Evolutionary conservation across 2,888 invertebrate genomes (phyloP).

Genomic region (Parnassius apollo): DNA sequence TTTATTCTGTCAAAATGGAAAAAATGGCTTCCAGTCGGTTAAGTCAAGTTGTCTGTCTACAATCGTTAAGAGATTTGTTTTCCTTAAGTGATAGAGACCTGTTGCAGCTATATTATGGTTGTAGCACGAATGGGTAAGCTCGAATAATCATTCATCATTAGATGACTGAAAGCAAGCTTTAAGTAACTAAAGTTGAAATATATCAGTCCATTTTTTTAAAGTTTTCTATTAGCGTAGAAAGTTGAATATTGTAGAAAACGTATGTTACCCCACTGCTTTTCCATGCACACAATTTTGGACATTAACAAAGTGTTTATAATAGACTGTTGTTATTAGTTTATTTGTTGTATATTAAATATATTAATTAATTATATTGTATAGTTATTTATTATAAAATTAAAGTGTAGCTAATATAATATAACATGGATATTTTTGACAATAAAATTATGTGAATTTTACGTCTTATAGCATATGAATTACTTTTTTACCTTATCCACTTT

Average conservation of each 20-base stretch:
- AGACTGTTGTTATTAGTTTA: constrained; percentile 18
- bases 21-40: background rate
- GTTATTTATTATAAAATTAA: constrained; percentile 23
- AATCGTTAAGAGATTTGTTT: background rate
- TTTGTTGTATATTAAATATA: background rate
- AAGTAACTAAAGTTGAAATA: too few species aligned
- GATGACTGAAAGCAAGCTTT: too few species aligned
- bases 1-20: constrained; percentile 6
- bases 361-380: constrained; percentile 13
- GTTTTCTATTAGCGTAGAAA: too few species aligned
- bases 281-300: background rate
- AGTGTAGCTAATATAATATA: background rate
- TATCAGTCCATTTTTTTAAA: too few species aligned
- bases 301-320: background rate
- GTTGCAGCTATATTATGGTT: too few species aligned
- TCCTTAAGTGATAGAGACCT: background rate
- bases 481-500: too few species aligned
- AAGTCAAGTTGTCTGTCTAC: too few species aligned
- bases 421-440: too few species aligned
- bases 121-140: too few species aligned
- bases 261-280: background rate
- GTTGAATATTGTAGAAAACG: background rate
- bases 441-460: too few species aligned
- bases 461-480: too few species aligned
- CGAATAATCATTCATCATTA: too few species aligned